Evolutionary conservation across 2,888 invertebrate species (phyloP).

Genomic region (Athalia rosae): DNA sequence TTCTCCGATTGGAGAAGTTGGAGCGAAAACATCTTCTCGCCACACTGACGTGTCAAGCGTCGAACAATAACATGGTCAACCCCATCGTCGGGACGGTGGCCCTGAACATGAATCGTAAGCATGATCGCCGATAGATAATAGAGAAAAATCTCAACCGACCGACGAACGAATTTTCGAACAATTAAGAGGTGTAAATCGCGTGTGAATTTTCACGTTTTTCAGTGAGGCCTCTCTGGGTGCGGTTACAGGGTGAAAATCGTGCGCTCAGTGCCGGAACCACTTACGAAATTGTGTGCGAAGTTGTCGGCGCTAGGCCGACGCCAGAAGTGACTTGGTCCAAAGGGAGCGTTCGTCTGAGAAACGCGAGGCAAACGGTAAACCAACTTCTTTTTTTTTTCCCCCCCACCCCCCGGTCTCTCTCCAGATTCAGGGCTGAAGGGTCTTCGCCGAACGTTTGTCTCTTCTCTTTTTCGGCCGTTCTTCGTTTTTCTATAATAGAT

Average conservation of each 20-base stretch:
- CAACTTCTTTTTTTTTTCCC: conserved; percentile 3
- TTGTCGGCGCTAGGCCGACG: conserved; percentile 84
- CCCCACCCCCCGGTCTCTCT: neutral
- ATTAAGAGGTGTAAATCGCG: neutral
- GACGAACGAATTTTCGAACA: neutral
- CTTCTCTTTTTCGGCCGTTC: neutral
- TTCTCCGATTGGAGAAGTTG: conserved; percentile 81
- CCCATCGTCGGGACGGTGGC: conserved; percentile 82
- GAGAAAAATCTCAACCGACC: no score
- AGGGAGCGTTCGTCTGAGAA: conserved; percentile 81
- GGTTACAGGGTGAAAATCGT: conserved; percentile 81
- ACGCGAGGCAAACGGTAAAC: conserved; percentile 82
- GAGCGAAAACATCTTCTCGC: conserved; percentile 81
- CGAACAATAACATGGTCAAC: conserved; percentile 82
- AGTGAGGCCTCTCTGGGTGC: conserved; percentile 85
- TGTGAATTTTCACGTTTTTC: conserved; percentile 50
- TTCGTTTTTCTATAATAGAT: neutral
- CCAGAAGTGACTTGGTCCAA: conserved; percentile 89
- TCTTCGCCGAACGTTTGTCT: neutral
- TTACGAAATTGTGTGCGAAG: conserved; percentile 84
- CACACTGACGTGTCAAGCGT: conserved; percentile 83
- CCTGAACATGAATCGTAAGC: conserved; percentile 85
- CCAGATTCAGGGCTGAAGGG: no score
- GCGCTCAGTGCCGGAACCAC: conserved; percentile 83
- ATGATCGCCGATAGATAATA: conserved; percentile 46